Base-by-base conservation (phyloP, 2,797 vertebrate genomes). In the Hirundo rustica region DNA sequence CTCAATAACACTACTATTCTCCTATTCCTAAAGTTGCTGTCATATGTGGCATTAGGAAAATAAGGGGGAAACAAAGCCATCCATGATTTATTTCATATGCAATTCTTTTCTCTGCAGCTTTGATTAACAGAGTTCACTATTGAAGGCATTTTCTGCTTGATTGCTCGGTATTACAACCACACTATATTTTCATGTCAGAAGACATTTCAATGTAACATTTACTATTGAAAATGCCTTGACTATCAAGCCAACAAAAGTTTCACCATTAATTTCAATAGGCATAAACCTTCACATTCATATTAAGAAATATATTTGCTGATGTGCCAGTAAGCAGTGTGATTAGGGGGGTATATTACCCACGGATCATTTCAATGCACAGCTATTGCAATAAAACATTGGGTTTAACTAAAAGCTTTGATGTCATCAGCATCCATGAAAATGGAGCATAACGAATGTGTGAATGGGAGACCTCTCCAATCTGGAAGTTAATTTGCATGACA, bases 401-500 rank as follows among this genome's bases (percentile, higher is more conserved):
- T 89, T 86, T 92, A 70, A 79, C 72, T 92, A 85, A 96, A 94
- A 64, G 89, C 82, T 89, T 94, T 96, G 82, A 95, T 94, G 94
- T 78, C 82, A 88, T 92, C 88, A 95, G 83, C 86, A 96, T 79
- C 83, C 79, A 60, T 71, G 83, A 91, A 94, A 96, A 93, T 92
- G 92, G 71, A 95, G 89, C 82, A 92, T 89, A 96, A 94, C 48
- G 0, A 96, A 92, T 64, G 58, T 42, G 38, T 94, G 88, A 96
- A 97, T 92, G 70, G 76, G 73, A 97, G 89, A 95, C 80, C 95
- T 88, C 95, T 91, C 91, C 82, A 96, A 90, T 91, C 85, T 91
- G 85, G 79, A 79, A 95, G 89, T 91, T 86, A 93, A 94, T 96
- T 96, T 96, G 94, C 95, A 96, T 97, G 95, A 91, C 89, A 96